A percentile compares a stretch with the other conserved stretches of the same genome.
Evolutionary conservation across 2,113 vertebrate genomes (phyloP).

Genomic region (Engraulis encrasicolus): DNA sequence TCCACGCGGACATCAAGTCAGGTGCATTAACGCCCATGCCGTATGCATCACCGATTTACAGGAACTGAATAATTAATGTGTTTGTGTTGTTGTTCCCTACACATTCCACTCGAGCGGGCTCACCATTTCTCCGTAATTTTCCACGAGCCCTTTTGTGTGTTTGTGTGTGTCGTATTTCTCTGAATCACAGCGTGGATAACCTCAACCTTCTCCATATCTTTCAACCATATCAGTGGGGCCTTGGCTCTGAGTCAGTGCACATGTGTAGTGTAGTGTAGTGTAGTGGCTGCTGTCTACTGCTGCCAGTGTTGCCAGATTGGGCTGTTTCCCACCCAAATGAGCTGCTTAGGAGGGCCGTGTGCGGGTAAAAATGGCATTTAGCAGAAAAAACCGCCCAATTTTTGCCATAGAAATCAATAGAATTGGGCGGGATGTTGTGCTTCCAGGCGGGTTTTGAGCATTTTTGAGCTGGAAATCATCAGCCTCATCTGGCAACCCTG

Average conservation of each 20-base stretch:
- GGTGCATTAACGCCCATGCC: background rate
- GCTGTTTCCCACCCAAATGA: too few species aligned
- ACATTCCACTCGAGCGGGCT: background rate
- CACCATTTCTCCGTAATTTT: background rate
- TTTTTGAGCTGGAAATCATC: too few species aligned
- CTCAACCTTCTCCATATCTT: background rate
- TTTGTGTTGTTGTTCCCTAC: background rate
- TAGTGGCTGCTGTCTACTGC: background rate
- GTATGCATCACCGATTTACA: background rate
- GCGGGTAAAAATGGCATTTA: too few species aligned
- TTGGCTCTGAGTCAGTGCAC: background rate
- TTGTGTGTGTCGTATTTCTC: constrained; percentile 23
- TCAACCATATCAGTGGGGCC: background rate
- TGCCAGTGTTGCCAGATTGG: too few species aligned
- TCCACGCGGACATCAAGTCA: background rate
- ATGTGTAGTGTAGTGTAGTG: constrained; percentile 29
- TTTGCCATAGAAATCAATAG: too few species aligned
- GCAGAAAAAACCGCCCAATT: too few species aligned
- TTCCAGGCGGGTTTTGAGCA: too few species aligned
- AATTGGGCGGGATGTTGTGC: too few species aligned
- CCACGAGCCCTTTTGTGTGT: background rate
- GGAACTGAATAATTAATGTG: background rate
- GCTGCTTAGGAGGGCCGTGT: too few species aligned
- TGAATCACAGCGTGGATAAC: background rate
- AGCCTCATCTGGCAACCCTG: too few species aligned